Evolutionary conservation across 2,888 invertebrate genomes (phyloP), one percentile per base, ranked within the genome.

Genomic region (Epistrophella euchroma): DNA sequence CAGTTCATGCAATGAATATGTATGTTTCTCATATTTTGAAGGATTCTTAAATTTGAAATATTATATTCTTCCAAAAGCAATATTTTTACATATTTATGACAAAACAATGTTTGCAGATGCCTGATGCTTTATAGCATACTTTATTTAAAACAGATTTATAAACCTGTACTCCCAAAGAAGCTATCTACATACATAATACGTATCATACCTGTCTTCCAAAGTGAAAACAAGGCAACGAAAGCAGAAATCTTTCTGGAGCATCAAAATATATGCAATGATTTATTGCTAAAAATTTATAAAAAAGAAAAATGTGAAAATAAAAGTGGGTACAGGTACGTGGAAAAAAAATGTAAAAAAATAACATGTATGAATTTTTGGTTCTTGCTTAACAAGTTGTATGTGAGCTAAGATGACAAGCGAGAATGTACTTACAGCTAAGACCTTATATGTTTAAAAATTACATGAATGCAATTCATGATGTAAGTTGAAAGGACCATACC

Each of bases 91-190:
- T 15, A 25, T 25, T 15, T 15, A 7, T 52, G 6, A 2, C 10
- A 43, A 28, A 28, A n/a, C n/a, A 43, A 43, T 43, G n/a, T 6
- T 43, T 6, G 6, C 43, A 2, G n/a, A 43, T 43, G 7, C 2
- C 13, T 19, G n/a, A n/a, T n/a, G 11, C n/a, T 7, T 11, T 13
- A 40, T 28, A 55, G 45, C 35, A 45, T n/a, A n/a, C 32, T 15
- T 55, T 56, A 22, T 56, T 45, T 60, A 32, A 66, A 75, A 19
- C n/a, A 55, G n/a, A 75, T 66, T 5, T 28, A 28, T 28, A 28
- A 13, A 37, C 13, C 2, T 43, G 35, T 75, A 66, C 43, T 75
- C 45, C 28, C 25, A 28, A 19, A 10, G 28, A 43, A 22, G 40
- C 52, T 47, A 66, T 58, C 19, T 13, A 17, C 13, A 11, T 37